Conservation (phyloP, 1,140 invertebrate genomes). For the Drosophila micromelanica region DNA sequence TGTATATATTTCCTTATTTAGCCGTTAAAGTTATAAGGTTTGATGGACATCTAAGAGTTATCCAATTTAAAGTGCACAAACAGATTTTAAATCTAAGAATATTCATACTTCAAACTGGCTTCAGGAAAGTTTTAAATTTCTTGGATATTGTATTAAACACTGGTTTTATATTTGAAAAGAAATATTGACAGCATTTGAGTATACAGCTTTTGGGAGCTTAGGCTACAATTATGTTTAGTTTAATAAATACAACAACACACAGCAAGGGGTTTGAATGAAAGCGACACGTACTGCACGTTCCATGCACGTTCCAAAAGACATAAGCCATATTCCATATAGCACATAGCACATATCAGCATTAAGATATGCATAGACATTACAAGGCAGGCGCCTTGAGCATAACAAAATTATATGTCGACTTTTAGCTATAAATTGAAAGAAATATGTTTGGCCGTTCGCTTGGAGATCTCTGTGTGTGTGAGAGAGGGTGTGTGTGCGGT, state of each 20-base stretch:
- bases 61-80: conserved; percentile 8
- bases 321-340: conserved; percentile 39
- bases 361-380: conserved; percentile 21
- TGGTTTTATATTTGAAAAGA: too few relatives aligned
- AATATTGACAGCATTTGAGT: conserved; percentile 8
- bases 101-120: too few relatives aligned
- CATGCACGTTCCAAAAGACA: conserved; percentile 28
- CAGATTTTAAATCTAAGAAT: too few relatives aligned
- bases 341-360: conserved; percentile 8
- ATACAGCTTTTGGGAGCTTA: background rate
- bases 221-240: conserved; percentile 33
- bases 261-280: conserved; percentile 60
- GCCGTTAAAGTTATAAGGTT: too few relatives aligned
- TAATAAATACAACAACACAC: background rate
- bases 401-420: conserved; percentile 66
- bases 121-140: too few relatives aligned
- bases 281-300: conserved; percentile 53
- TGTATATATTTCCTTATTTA: too few relatives aligned
- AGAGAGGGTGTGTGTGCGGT: conserved; percentile 26
- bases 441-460: background rate
- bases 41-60: too few relatives aligned
- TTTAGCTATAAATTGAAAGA: conserved; percentile 2
- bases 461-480: conserved; percentile 5
- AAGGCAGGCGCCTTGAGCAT: conserved; percentile 43
- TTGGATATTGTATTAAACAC: too few relatives aligned